Conservation (phyloP, 1,140 invertebrate genomes). For the Brachionus rubens region DNA sequence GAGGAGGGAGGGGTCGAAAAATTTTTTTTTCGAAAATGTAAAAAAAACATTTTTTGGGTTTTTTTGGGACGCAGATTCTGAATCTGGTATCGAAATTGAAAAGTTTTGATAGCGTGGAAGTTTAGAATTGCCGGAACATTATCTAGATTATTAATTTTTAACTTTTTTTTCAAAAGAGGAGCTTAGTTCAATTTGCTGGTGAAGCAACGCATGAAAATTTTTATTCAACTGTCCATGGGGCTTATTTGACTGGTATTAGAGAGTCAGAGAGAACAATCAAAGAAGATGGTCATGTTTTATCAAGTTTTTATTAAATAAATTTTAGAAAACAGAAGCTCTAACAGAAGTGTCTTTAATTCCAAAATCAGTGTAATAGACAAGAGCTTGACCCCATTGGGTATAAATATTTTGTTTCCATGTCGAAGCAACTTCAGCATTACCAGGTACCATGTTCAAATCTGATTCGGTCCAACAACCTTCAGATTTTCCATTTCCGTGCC, state of each 20-base stretch:
- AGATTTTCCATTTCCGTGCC: constrained; percentile 22
- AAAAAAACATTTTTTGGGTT: too few species aligned
- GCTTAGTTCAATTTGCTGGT: constrained; percentile 80
- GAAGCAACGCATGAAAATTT: constrained; percentile 89
- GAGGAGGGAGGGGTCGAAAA: too few species aligned
- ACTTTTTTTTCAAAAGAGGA: constrained; percentile 61
- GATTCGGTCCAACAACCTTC: constrained; percentile 12
- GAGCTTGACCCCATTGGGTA: constrained; percentile 17
- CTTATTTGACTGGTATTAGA: constrained; percentile 79
- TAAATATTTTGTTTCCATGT: constrained; percentile 44
- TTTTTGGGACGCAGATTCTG: too few species aligned
- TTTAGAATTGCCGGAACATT: too few species aligned
- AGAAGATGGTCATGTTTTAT: neutral
- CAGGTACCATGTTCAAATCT: constrained; percentile 36
- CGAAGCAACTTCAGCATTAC: constrained; percentile 22
- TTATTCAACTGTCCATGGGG: constrained; percentile 89
- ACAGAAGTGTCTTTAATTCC: constrained; percentile 14
- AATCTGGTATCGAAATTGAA: too few species aligned
- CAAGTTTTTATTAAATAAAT: neutral
- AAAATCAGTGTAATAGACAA: constrained; percentile 28
- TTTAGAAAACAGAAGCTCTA: neutral
- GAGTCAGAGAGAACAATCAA: constrained; percentile 68
- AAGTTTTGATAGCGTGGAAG: too few species aligned
- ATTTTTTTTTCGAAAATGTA: too few species aligned
- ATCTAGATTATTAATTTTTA: neutral